Evolutionary conservation across 2,113 vertebrate genomes (phyloP), one percentile per base, ranked within the genome.

Genomic region (Hystrix cristata): DNA sequence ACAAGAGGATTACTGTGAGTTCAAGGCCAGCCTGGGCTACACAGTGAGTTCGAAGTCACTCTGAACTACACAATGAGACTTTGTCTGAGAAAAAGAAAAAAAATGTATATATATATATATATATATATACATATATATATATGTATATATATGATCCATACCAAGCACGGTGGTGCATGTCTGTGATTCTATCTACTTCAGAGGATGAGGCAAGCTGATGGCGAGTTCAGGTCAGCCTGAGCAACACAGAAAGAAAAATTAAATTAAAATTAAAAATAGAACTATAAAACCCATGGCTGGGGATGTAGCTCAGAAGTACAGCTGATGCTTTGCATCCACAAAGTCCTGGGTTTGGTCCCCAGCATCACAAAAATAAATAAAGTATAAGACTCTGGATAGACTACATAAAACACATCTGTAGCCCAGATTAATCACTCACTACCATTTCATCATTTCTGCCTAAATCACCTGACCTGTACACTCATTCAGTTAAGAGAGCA

Each of bases 401-500:
- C 46, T 43, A 87, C 46, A 62, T 57, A 89, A 91, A 92, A 95
- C 72, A 92, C 53, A 90, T 71, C 53, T 92, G 34, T 34, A 90
- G 57, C 62, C 51, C 79, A 74, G 64, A 65, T 57, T 89, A 88
- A 84, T 93, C 53, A 81, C 79, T 95, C 71, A 85, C 29, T 53
- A 78, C 69, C 46, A 53, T 13, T 83, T 90, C 48, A 2, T 94
- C 38, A 65, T 76, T 91, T 89, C 51, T 78, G 6, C 57, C 46
- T 57, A 88, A 94, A 31, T 76, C 82, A 86, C 67, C 55, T 74
- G 19, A 55, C 79, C 88, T 82, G 8, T 87, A 38, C 25, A 29
- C 16, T 95, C 15, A 23, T 92, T 91, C 91, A 43, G 62, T 48
- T 87, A 83, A 96, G 55, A 92, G 78, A 95, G 93, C 64, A 82